Evolutionary conservation across 2,113 vertebrate species (phyloP), one percentile per base, ranked within the genome.

Genomic region (Barbus barbus): DNA sequence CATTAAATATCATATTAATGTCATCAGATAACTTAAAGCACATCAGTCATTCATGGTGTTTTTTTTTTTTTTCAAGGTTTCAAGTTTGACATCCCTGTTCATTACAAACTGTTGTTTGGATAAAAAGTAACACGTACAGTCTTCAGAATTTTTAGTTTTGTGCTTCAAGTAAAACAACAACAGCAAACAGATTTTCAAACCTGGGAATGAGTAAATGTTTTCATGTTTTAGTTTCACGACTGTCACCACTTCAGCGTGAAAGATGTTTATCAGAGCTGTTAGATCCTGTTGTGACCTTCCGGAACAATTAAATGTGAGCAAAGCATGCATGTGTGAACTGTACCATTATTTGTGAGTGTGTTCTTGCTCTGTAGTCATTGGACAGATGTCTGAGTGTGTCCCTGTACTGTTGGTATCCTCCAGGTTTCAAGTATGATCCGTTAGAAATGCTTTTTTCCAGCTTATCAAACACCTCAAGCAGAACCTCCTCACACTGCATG

Each of bases 401-500:
- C 4, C 41, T 24, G 81, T 82, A 90, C n/a, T 82, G 11, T 16
- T 11, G 22, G 28, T 88, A 87, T 53, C 89, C 89, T 60, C 88
- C 86, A 69, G 73, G 53, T n/a, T n/a, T 60, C 85, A 88, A 85
- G 76, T 86, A 90, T 4, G 3, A 72, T 33, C 86, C 88, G 4
- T 69, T 24, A 44, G 16, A 48, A 26, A 89, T 44, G 31, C 8
- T 33, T 7, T 84, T 58, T 24, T 90, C 86, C 74, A 90, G 60
- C 13, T 26, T 20, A 20, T 51, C 22, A 53, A 84, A 90, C 26
- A 89, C 82, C 5, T 7, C 16, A 16, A 2, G 46, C 28, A 78
- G 74, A 44, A 46, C 51, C 2, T 22, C 18, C 12, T 75, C 16
- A 72, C 86, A 90, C 22, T 69, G 81, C 9, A 16, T 74, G 11